Conservation (phyloP, 2,113 vertebrate genomes). For the Typhlomys cinereus region DNA sequence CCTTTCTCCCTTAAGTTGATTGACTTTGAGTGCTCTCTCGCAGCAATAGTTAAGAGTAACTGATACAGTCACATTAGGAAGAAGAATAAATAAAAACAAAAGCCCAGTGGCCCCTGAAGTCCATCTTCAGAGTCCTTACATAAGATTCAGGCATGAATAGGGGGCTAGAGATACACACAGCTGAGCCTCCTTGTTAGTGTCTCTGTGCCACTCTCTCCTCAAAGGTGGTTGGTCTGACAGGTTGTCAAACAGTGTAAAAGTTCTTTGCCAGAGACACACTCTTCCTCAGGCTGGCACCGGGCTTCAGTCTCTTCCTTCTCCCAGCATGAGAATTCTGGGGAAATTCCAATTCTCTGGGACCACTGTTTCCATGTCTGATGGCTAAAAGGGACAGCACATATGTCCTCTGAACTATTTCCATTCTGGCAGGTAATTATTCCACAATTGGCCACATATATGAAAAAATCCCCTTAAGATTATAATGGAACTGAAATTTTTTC, state of each 20-base stretch:
- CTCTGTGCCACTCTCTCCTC: not conserved
- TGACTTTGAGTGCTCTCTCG: too few species aligned
- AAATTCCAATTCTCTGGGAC: not conserved
- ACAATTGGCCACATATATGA: too few species aligned
- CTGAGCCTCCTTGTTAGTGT: not conserved
- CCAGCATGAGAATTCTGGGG: not conserved
- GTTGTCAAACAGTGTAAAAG: not conserved
- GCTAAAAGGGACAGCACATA: not conserved
- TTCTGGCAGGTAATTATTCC: not conserved
- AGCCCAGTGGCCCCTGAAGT: not conserved
- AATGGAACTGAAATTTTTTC: not conserved
- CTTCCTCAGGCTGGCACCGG: not conserved
- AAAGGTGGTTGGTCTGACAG: too few species aligned
- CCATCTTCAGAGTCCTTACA: not conserved
- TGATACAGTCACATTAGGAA: too few species aligned
- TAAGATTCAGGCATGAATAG: not conserved
- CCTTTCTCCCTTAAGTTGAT: too few species aligned
- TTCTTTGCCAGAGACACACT: not conserved
- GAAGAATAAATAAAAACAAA: not conserved
- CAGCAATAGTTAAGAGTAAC: too few species aligned
- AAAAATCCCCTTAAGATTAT: not conserved
- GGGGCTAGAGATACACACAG: not conserved
- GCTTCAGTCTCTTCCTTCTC: not conserved
- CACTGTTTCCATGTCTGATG: not conserved
- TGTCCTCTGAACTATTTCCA: not conserved